Percentiles rank a stretch among this genome's conserved stretches.
phyloP scores from a whole-genome alignment of 1,140 invertebrate genomes.

The Tribolium castaneum region DNA sequence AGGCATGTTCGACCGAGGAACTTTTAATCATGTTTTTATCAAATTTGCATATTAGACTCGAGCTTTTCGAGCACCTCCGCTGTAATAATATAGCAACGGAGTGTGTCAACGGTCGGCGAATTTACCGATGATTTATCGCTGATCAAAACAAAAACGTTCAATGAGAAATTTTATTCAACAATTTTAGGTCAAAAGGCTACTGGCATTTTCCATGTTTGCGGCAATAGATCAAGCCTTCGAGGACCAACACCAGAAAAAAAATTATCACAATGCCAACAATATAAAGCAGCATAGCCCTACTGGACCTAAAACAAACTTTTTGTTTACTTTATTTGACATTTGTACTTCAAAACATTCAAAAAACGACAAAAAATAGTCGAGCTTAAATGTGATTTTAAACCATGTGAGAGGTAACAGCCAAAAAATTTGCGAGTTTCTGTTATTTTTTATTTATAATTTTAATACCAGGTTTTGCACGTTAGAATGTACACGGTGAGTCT shows the following conservation, averaged over 20 bases:
- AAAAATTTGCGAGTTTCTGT: too few species aligned
- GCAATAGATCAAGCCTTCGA: not conserved
- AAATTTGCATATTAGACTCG: conserved; percentile 5
- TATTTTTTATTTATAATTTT: too few species aligned
- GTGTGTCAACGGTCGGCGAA: not conserved
- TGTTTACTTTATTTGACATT: not conserved
- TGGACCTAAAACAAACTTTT: not conserved
- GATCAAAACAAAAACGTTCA: too few species aligned
- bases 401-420: too few species aligned
- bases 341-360: too few species aligned
- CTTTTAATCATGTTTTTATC: conserved; percentile 4
- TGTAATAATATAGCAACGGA: not conserved
- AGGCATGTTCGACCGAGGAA: not conserved
- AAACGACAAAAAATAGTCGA: too few species aligned
- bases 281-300: not conserved
- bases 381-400: too few species aligned
- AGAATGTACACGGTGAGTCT: too few species aligned
- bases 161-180: not conserved
- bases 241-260: not conserved
- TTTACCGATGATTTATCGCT: not conserved
- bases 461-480: too few species aligned
- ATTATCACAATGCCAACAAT: not conserved
- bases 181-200: not conserved
- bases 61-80: not conserved
- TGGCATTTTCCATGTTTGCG: not conserved